phyloP scores from a whole-genome alignment of 2,888 invertebrate species.

The Phanerotoma sp. region DNA sequence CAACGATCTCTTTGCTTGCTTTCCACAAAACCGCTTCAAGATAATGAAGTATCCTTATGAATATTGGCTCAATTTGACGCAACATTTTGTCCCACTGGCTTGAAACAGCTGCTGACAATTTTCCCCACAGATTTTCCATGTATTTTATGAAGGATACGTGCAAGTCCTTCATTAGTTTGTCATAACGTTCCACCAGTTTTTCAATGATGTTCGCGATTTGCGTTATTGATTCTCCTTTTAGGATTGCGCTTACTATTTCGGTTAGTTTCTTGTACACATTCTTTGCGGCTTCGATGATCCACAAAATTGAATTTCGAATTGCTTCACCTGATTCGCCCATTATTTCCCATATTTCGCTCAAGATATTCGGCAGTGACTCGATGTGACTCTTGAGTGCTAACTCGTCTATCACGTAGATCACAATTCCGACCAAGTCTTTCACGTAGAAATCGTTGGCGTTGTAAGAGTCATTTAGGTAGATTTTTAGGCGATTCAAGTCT shows the following conservation, averaged over 20 bases:
- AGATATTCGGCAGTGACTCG: constrained; percentile 75
- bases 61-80: constrained; percentile 74
- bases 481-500: constrained; percentile 70
- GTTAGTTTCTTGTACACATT: constrained; percentile 70
- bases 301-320: constrained; percentile 72
- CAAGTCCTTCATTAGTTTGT: constrained; percentile 74
- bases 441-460: constrained; percentile 82
- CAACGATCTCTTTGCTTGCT: constrained; percentile 73
- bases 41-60: constrained; percentile 75
- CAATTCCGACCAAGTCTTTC: constrained; percentile 72
- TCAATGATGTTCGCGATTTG: constrained; percentile 70
- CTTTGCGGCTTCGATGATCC: constrained; percentile 74
- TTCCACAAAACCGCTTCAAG: constrained; percentile 73
- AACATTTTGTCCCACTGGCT: constrained; percentile 75
- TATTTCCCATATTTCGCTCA: constrained; percentile 81
- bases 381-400: constrained; percentile 76
- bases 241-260: constrained; percentile 68
- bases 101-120: constrained; percentile 65
- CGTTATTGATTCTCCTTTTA: constrained; percentile 76
- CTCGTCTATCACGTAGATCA: constrained; percentile 73
- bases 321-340: constrained; percentile 84
- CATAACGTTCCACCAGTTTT: constrained; percentile 73
- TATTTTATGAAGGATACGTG: constrained; percentile 71
- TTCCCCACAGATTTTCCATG: constrained; percentile 74
- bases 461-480: constrained; percentile 75